A percentile compares a stretch with the other conserved stretches of the same genome.
These are phyloP conservation scores for Helicoverpa zea DNA, from an alignment of 1,140 invertebrate genomes.

Conservation along the genomic window DNA sequence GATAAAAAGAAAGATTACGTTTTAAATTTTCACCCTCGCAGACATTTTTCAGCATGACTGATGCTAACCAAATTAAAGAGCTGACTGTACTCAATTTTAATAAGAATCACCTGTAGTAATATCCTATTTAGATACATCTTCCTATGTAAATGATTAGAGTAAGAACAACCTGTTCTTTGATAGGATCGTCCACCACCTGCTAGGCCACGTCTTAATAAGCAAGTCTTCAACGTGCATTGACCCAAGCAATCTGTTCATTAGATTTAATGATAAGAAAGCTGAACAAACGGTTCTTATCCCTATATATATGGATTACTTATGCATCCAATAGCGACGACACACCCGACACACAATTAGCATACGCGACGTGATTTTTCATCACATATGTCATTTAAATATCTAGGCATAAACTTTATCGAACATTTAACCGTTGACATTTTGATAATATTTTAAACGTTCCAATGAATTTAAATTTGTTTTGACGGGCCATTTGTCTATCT, in stretches of 20 bases:
- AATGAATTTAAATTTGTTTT: slow-evolving; percentile 30
- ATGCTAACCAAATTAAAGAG: neutral
- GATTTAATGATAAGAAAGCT: slow-evolving; percentile 63
- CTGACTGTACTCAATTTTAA: slow-evolving; percentile 23
- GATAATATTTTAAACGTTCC: neutral
- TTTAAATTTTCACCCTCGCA: neutral
- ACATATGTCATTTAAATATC: slow-evolving; percentile 1
- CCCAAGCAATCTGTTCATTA: slow-evolving; percentile 47
- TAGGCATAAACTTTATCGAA: neutral
- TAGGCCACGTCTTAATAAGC: slow-evolving; percentile 12
- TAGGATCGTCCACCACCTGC: slow-evolving; percentile 25
- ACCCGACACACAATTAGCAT: slow-evolving; percentile 25
- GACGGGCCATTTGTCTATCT: slow-evolving; percentile 26
- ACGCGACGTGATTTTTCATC: slow-evolving; percentile 29
- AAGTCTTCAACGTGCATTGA: slow-evolving; percentile 35
- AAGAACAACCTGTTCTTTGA: slow-evolving; percentile 24
- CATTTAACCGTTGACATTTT: slow-evolving; percentile 13
- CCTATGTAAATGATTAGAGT: slow-evolving; percentile 19
- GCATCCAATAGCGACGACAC: slow-evolving; percentile 61
- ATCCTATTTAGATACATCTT: slow-evolving; percentile 16
- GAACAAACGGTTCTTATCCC: slow-evolving; percentile 68
- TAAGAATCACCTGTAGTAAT: neutral
- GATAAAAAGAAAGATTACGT: neutral
- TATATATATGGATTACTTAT: slow-evolving; percentile 58
- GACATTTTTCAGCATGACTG: neutral